Base-by-base conservation (phyloP, 2,888 invertebrate genomes). In the Thera britannica region DNA sequence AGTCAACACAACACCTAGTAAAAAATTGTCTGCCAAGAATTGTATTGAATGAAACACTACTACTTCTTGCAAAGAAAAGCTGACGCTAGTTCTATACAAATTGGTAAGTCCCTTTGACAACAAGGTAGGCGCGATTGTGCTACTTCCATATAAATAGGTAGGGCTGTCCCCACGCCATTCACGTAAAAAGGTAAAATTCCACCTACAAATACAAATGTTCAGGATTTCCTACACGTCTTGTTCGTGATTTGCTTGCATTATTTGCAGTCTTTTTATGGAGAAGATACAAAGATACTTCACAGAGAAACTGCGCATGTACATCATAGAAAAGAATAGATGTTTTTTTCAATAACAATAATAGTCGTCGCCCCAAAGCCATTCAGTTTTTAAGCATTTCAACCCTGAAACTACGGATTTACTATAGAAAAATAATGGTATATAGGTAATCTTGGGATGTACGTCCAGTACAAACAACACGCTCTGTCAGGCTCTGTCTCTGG, bases 201-300 rank as follows among this genome's bases (percentile, higher is more conserved):
- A 75, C 62, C 52, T 62, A 62, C 68, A 60, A 54, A 52, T 58
- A 72, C 65, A 70, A 77, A 74, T 74, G 73, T 70, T 68, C 71
- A 59, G 72, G 71, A 75, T 76, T 74, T 75, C 67, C 65, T 72
- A 73, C 72, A 72, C 64, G 68, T 71, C 67, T 62, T 48, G 63
- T 59, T 66, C 64, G 59, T 68, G 70, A 63, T 68, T 68, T 68
- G 66, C 68, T 61, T 60, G 57, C 69, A 62, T 51, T 69, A 67
- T 72, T 65, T 66, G 54, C 62, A 66, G 44, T 62, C 57, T 65
- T 41, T 62, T 62, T 62, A 57, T 57, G 48, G 60, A 57, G 36
- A 38, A 9, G 11, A 46, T 35, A 54, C 57, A 58, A 69, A 67
- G 58, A 55, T 60, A 6, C 23, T 60, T 58, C 41, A 49, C 49